These are phyloP conservation scores for Danio albolineatus DNA, from an alignment of 2,797 vertebrate species.

Conservation along the genomic window DNA sequence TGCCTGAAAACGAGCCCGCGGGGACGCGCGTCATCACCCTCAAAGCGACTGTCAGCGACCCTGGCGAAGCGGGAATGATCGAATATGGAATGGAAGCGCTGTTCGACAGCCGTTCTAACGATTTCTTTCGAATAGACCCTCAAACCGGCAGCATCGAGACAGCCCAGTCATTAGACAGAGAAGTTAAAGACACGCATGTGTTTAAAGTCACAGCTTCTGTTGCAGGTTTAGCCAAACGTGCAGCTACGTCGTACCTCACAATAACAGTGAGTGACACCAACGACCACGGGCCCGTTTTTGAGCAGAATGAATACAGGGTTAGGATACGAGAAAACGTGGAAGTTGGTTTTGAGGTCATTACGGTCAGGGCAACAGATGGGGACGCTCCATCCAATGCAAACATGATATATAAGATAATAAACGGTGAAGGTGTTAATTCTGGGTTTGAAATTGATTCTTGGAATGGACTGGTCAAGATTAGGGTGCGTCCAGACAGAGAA, in stretches of 20 bases:
- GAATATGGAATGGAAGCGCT: conserved; percentile 92
- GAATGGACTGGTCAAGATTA: conserved; percentile 89
- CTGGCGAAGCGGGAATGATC: conserved; percentile 90
- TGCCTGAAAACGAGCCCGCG: conserved; percentile 91
- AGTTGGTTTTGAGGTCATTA: conserved; percentile 94
- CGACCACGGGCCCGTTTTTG: conserved; percentile 91
- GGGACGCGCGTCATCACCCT: conserved; percentile 89
- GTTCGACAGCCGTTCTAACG: conserved; percentile 89
- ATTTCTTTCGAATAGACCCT: conserved; percentile 87
- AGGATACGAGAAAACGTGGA: conserved; percentile 93
- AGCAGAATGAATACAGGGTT: conserved; percentile 90
- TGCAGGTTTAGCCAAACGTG: conserved; percentile 82
- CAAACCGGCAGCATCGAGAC: conserved; percentile 88
- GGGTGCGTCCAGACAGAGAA: conserved; percentile 89
- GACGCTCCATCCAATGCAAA: conserved; percentile 95
- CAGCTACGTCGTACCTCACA: conserved; percentile 86
- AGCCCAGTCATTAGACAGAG: conserved; percentile 86
- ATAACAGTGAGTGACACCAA: conserved; percentile 96
- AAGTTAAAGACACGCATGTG: conserved; percentile 93
- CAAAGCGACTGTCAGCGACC: conserved; percentile 89
- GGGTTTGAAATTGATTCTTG: conserved; percentile 91
- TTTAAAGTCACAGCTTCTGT: conserved; percentile 91
- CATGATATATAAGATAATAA: conserved; percentile 93
- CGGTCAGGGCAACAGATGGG: conserved; percentile 91
- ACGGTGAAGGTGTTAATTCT: conserved; percentile 77